Conservation (phyloP, 2,113 vertebrate species). For the Promerops cafer region DNA sequence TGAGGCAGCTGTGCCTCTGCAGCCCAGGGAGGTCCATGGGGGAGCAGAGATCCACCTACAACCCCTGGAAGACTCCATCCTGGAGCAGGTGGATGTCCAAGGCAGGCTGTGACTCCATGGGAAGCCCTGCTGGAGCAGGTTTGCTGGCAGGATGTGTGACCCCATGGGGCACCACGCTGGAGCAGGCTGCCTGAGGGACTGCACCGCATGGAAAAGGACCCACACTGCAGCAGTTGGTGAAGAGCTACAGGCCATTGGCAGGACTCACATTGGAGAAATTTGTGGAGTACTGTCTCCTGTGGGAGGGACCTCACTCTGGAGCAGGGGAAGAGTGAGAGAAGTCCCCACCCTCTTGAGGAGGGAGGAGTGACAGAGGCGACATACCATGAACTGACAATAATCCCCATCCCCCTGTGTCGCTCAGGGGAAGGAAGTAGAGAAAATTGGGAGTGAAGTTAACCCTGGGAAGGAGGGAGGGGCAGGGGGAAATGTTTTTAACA, state of each 20-base stretch:
- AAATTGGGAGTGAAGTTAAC: neutral
- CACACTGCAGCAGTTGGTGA: neutral
- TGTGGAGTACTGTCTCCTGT: neutral
- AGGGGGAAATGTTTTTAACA: neutral
- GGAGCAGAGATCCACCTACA: neutral
- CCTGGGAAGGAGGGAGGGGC: neutral
- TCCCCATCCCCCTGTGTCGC: neutral
- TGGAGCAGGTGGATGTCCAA: neutral
- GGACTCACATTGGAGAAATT: neutral
- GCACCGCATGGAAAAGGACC: neutral
- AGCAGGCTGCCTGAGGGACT: neutral
- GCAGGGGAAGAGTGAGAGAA: neutral
- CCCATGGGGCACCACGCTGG: fast-evolving
- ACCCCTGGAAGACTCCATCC: too few relatives aligned
- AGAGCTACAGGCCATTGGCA: neutral
- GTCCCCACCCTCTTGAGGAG: neutral
- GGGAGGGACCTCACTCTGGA: neutral
- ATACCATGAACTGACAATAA: neutral
- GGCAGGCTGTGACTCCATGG: neutral
- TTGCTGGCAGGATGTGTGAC: neutral
- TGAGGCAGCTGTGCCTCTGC: neutral
- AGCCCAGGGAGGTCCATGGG: neutral
- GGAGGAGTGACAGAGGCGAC: too few relatives aligned
- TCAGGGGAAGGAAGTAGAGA: neutral
- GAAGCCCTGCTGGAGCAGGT: neutral